phyloP scores from a whole-genome alignment of 2,797 vertebrate species.

The Enteromius unitaeniatus region DNA sequence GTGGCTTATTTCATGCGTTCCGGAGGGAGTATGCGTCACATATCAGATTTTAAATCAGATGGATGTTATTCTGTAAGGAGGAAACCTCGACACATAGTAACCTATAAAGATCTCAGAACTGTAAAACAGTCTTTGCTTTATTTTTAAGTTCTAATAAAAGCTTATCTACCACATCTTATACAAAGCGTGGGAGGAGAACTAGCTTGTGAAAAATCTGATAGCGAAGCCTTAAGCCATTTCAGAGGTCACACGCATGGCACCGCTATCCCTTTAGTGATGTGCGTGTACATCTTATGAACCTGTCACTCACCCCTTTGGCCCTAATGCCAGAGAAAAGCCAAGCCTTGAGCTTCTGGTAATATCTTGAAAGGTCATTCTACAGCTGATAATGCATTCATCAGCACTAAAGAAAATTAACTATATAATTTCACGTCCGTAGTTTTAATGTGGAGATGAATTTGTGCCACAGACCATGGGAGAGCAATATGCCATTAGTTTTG shows the following conservation, averaged over 20 bases:
- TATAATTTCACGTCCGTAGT: constrained; percentile 45
- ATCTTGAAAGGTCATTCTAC: constrained; percentile 43
- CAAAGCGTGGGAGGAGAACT: constrained; percentile 46
- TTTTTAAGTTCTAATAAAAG: constrained; percentile 36
- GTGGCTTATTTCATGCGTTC: constrained; percentile 37
- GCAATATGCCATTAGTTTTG: constrained; percentile 47
- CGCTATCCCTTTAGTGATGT: constrained; percentile 24
- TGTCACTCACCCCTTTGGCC: constrained; percentile 35
- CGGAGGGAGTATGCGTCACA: constrained; percentile 25
- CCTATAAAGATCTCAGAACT: background rate
- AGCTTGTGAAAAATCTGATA: constrained; percentile 48
- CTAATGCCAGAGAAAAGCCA: constrained; percentile 66
- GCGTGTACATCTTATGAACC: constrained; percentile 34
- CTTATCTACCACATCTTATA: constrained; percentile 48
- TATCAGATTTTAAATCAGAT: constrained; percentile 42
- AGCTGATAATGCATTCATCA: constrained; percentile 56
- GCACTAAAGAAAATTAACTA: constrained; percentile 53
- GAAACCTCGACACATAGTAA: constrained; percentile 9
- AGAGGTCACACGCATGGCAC: constrained; percentile 24
- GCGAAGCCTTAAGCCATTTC: constrained; percentile 33
- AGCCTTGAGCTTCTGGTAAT: constrained; percentile 43
- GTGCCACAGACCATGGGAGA: constrained; percentile 33
- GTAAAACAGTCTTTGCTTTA: background rate
- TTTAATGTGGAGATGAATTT: constrained; percentile 47
- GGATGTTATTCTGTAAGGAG: constrained; percentile 39